Evolutionary conservation across 1,140 invertebrate species (phyloP), one percentile per base, ranked within the genome.

Genomic region (Zaprionus gabonicus): DNA sequence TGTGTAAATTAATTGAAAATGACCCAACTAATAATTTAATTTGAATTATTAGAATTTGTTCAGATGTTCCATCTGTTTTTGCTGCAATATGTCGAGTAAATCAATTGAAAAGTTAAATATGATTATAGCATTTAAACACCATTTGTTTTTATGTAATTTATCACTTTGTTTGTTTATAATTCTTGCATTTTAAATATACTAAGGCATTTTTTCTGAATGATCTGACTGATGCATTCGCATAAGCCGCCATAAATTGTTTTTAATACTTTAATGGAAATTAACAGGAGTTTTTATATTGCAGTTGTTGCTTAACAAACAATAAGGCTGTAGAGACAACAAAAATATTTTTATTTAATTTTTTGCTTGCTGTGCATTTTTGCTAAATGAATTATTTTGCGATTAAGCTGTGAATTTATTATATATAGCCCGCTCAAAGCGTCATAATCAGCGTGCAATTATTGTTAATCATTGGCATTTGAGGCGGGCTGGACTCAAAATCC

Each of bases 301-400:
- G 36, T 38, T 41, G 38, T 41, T n/a, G 38, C 38, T 41, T 41
- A n/a, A n/a, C 38, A 15, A n/a, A 20, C n/a, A 17, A 17, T 17
- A 9, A 7, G 15, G n/a, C 34, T 38, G 20, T 34, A 10, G 15
- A 34, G 28, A 3, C 2, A 31, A 4, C 12, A 44, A 53, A 12
- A 25, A 57, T 44, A 57, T 56, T 56, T 15, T 31, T 44, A 57
- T 56, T 41, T 44, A 46, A 28, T 66, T 66, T 56, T 67, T 20
- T 60, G 20, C 46, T 27, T n/a, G 0, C n/a, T 44, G 1, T 2
- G 17, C 17, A 38, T 49, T 38, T 55, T 53, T 12, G 55, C 57
- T 72, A 56, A 79, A 71, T 76, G 64, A 76, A 76, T 79, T 76
- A 76, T 68, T 58, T 49, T n/a, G 57, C 36, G 58, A 57, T 76